Base-by-base conservation (phyloP, 2,113 vertebrate species). In the Oxygymnocypris stewartii region DNA sequence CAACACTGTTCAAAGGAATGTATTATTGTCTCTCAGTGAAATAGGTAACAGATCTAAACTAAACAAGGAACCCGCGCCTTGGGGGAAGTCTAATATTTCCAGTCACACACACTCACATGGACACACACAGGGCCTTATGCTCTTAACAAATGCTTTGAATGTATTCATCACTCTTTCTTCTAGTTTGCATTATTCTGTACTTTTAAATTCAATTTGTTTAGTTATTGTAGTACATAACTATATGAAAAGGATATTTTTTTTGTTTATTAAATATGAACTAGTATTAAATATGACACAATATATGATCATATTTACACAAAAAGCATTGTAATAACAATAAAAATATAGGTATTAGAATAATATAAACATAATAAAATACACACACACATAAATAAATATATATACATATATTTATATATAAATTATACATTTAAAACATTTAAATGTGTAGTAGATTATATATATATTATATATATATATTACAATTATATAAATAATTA, bases 51-150 rank as follows among this genome's bases (percentile, higher is more conserved):
- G 77, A 61, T 79, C 54, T 79, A 61, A 61, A 40, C 54, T 61
- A 61, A 59, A 61, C 54, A 42, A 79, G 78, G 31, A 79, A 79
- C 54, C 54, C 6, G 40, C 11, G 4, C 16, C 31, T 79, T 79
- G 20, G 31, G 77, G 77, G 51, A 57, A 79, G 54, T 59, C 54
- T 61, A 61, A 59, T 73, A 79, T 40, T n/a, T 35, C 8, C 76
- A 77, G 7, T 31, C 75, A 18, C 47, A 71, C 67, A 71, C 28
- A 69, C 6, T 6, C 31, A 69, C 67, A 71, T 37, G 31, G 31
- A 71, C 18, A 54, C 75, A 77, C 71, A 74, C 13, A 28, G 57
- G 57, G 57, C 2, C 57, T 23, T 23, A 12, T 23, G 57, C 57
- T 20, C 57, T 59, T 59, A 59, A 59, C 7, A 59, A 59, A 23